phyloP scores from a whole-genome alignment of 2,797 vertebrate genomes.

The Silurus lanzhouensis region DNA sequence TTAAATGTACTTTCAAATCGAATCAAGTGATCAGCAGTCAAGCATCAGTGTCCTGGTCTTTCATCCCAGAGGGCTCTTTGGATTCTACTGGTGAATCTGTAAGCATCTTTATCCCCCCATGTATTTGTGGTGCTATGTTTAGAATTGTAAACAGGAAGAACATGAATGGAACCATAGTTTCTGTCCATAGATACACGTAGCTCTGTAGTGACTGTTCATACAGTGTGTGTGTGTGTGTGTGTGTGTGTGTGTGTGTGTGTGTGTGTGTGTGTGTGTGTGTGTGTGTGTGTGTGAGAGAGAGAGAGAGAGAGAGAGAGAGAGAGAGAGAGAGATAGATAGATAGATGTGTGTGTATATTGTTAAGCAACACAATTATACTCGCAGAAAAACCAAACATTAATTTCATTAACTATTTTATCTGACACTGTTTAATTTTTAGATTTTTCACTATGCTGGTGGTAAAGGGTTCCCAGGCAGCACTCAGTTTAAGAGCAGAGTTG shows the following conservation, averaged over 20 bases:
- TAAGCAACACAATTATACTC: too few relatives aligned
- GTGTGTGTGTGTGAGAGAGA: too few relatives aligned
- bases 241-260: too few relatives aligned
- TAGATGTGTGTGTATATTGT: too few relatives aligned
- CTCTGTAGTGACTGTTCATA: not conserved
- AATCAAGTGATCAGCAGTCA: slow-evolving; percentile 74
- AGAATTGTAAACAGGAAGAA: not conserved
- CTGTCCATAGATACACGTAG: not conserved
- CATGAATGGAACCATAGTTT: not conserved
- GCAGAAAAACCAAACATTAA: too few relatives aligned
- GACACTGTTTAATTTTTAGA: slow-evolving; percentile 67
- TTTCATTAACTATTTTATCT: not conserved
- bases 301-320: too few relatives aligned
- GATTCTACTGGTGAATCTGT: slow-evolving; percentile 62
- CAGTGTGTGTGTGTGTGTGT: too few relatives aligned
- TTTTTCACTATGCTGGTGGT: slow-evolving; percentile 82
- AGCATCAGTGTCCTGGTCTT: slow-evolving; percentile 83
- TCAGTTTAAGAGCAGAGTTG: slow-evolving; percentile 83
- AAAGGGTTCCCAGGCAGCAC: slow-evolving; percentile 67
- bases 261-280: too few relatives aligned
- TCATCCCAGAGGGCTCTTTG: slow-evolving; percentile 75
- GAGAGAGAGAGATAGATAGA: too few relatives aligned
- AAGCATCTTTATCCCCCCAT: slow-evolving; percentile 48
- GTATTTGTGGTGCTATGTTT: not conserved
- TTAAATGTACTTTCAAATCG: slow-evolving; percentile 86